Conservation (phyloP, 2,797 vertebrate species). For the Leontopithecus rosalia region DNA sequence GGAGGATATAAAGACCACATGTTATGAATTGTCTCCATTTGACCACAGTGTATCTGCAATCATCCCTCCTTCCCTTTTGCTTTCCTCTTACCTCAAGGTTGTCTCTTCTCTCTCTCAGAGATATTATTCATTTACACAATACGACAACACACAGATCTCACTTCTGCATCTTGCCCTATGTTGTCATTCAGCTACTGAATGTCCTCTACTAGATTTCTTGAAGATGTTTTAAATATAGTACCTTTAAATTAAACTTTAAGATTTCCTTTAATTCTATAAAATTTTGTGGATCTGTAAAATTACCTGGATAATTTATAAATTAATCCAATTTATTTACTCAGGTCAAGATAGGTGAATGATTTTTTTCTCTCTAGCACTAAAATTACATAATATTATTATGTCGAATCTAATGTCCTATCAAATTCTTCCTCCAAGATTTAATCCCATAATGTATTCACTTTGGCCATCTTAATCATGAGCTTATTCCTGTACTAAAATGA, state of each 20-base stretch:
- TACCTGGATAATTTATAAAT: neutral
- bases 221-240: neutral
- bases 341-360: neutral
- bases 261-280: neutral
- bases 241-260: neutral
- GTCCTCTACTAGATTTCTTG: neutral
- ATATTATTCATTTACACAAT: neutral
- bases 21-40: neutral
- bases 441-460: neutral
- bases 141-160: neutral
- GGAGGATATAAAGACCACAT: neutral
- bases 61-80: neutral
- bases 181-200: neutral
- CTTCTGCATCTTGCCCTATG: neutral
- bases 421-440: neutral
- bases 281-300: neutral
- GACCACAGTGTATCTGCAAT: neutral
- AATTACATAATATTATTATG: neutral
- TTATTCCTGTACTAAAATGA: slow-evolving; percentile 44
- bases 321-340: neutral
- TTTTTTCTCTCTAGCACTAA: neutral
- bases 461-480: neutral
- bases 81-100: neutral
- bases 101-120: neutral
- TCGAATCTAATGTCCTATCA: neutral